Conservation (phyloP, 2,113 vertebrate species). For the Pontoporia blainvillei region DNA sequence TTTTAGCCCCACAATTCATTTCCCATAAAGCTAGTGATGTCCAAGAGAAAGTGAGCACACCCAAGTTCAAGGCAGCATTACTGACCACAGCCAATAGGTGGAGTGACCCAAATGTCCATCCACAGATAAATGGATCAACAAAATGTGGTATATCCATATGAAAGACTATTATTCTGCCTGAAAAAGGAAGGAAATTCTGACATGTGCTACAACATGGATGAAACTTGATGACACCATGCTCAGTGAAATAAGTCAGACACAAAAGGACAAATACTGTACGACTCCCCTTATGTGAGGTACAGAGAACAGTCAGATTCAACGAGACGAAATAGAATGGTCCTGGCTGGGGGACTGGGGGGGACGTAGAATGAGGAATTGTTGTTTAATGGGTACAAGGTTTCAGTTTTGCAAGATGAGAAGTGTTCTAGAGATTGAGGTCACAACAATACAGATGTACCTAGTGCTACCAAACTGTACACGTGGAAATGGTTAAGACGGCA, state of each 20-base stretch:
- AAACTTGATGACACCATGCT: neutral
- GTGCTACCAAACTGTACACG: neutral
- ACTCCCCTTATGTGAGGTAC: fast-evolving
- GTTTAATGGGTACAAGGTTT: neutral
- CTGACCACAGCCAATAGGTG: neutral
- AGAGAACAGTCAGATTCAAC: neutral
- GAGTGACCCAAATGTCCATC: too few species aligned
- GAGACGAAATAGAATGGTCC: neutral
- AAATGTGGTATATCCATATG: neutral
- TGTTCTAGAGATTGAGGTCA: neutral
- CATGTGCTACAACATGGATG: too few species aligned
- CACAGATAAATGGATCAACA: neutral
- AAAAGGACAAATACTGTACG: neutral
- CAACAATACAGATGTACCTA: too few species aligned
- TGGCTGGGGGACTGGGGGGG: neutral
- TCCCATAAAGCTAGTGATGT: neutral
- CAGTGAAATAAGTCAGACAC: neutral
- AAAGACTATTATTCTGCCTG: neutral
- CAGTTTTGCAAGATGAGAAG: neutral
- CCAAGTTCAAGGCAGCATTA: neutral
- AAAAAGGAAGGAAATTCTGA: neutral
- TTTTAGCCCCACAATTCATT: neutral
- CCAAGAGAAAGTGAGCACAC: neutral
- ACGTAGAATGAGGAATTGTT: neutral
- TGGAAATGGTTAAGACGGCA: neutral